phyloP scores from a whole-genome alignment of 2,113 vertebrate genomes.

The Coptodon bakossiorum region DNA sequence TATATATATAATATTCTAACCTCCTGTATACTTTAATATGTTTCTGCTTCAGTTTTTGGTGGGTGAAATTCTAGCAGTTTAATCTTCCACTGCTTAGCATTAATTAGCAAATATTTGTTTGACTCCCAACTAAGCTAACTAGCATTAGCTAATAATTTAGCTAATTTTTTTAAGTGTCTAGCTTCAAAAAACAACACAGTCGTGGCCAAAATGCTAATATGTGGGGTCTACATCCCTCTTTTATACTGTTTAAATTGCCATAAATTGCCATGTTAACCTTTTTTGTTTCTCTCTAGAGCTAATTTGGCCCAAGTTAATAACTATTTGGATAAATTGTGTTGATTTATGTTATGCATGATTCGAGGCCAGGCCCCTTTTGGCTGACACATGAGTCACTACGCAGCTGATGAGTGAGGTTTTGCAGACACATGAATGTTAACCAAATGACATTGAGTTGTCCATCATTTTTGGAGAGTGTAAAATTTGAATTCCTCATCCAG shows the following conservation, averaged over 20 bases:
- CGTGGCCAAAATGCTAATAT: background rate
- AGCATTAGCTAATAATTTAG: background rate
- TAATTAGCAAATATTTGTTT: background rate
- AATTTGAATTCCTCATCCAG: background rate
- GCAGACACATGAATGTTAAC: background rate
- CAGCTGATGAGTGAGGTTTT: background rate
- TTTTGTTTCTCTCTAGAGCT: background rate
- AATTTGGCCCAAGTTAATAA: background rate
- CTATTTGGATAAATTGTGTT: background rate
- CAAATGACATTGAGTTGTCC: background rate
- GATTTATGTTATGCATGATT: background rate
- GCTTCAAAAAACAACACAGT: background rate
- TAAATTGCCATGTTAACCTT: background rate
- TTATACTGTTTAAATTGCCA: background rate
- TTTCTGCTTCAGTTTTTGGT: background rate
- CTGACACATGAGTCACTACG: accelerated
- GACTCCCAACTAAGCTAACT: background rate
- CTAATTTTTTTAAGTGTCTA: background rate
- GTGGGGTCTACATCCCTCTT: background rate
- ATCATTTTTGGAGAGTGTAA: background rate
- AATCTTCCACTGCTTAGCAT: background rate
- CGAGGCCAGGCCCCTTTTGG: background rate
- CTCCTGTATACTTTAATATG: background rate
- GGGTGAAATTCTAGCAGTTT: background rate
- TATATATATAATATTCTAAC: background rate